A percentile compares a stretch with the other conserved stretches of the same genome.
phyloP scores from a whole-genome alignment of 2,888 invertebrate species.

The Minunthozetes semirufus region DNA sequence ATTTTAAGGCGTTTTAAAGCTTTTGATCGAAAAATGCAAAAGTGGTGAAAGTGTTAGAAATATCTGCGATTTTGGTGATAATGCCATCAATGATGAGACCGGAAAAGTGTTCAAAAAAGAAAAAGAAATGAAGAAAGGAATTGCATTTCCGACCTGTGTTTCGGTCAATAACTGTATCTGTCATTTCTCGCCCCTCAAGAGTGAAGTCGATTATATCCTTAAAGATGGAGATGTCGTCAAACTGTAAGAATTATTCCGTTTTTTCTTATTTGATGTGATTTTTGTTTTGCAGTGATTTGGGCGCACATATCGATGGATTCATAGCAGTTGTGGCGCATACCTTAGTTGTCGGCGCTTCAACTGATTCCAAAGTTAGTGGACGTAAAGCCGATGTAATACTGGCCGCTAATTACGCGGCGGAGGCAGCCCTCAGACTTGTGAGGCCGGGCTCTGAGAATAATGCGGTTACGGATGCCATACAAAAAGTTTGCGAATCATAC shows the following conservation, averaged over 20 bases:
- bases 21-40: constrained; percentile 76
- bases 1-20: constrained; percentile 75
- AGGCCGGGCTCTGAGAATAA: constrained; percentile 89
- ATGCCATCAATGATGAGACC: constrained; percentile 78
- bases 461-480: constrained; percentile 80
- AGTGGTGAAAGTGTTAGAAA: constrained; percentile 80
- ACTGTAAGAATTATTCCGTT: constrained; percentile 63
- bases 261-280: constrained; percentile 2
- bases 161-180: constrained; percentile 99
- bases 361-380: constrained; percentile 69
- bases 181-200: constrained; percentile 92
- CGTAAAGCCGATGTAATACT: constrained; percentile 87
- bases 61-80: constrained; percentile 87
- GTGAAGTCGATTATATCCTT: constrained; percentile 76
- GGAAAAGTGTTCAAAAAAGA: constrained; percentile 96
- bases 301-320: constrained; percentile 97
- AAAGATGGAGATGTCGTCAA: constrained; percentile 92
- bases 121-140: constrained; percentile 89
- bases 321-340: constrained; percentile 98
- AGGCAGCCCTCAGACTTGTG: constrained; percentile 85
- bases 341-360: constrained; percentile 71
- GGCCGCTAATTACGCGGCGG: constrained; percentile 90
- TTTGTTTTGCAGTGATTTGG: constrained; percentile 67
- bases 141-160: constrained; percentile 97
- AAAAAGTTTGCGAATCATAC: constrained; percentile 83